Evolutionary conservation across 2,888 invertebrate genomes (phyloP).

Genomic region (Protophormia terraenovae): DNA sequence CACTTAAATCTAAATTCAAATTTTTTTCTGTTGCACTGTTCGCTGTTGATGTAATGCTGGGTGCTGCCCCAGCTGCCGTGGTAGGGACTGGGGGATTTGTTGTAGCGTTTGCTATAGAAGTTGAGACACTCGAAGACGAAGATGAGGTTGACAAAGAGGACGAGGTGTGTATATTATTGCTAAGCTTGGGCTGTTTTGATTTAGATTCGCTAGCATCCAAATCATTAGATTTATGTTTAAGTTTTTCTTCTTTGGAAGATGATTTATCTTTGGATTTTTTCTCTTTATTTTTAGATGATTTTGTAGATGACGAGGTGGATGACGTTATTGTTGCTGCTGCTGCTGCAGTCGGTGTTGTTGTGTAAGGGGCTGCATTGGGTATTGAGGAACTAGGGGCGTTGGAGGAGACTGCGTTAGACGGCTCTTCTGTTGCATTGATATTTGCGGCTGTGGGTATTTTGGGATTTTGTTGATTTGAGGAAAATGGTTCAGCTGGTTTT

Average conservation of each 20-base stretch:
- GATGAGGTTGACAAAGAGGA: conserved; percentile 32
- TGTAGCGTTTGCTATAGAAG: conserved; percentile 32
- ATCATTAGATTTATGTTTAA: conserved; percentile 69
- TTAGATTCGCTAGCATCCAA: conserved; percentile 29
- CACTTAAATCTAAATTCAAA: conserved; percentile 77
- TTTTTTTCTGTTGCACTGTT: conserved; percentile 61
- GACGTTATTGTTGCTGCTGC: conserved; percentile 47
- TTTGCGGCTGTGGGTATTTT: background rate
- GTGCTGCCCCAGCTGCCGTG: background rate
- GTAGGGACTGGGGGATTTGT: background rate
- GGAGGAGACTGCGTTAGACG: conserved; percentile 20
- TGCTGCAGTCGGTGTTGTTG: conserved; percentile 17
- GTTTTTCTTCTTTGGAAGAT: conserved; percentile 75
- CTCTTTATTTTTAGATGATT: conserved; percentile 73
- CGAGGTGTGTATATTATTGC: background rate
- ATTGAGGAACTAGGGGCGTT: conserved; percentile 40
- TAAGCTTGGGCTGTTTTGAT: conserved; percentile 67
- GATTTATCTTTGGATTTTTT: conserved; percentile 76
- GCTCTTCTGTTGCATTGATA: conserved; percentile 19
- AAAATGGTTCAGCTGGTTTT: conserved; percentile 14
- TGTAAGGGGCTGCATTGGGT: conserved; percentile 10
- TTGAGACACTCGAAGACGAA: conserved; percentile 64
- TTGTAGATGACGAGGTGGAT: conserved; percentile 62
- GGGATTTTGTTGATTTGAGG: background rate
- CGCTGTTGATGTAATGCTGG: conserved; percentile 27